These are phyloP conservation scores for Stenoptilia bipunctidactyla DNA, from an alignment of 2,888 invertebrate genomes.

Conservation along the genomic window DNA sequence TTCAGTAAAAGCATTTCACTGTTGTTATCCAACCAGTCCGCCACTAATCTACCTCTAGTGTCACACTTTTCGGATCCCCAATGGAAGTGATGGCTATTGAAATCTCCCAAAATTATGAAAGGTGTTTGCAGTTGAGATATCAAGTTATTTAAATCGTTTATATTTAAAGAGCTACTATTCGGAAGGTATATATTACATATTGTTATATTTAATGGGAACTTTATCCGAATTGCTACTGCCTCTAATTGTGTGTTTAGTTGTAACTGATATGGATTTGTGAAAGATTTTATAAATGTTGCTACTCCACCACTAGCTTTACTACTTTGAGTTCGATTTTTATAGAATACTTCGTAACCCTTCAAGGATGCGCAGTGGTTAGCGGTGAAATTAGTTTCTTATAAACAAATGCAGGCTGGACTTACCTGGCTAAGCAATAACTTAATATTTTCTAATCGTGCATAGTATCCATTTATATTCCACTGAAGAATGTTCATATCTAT, in stretches of 20 bases:
- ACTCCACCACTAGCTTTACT: slow-evolving; percentile 48
- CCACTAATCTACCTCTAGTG: slow-evolving; percentile 8
- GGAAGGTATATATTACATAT: slow-evolving; percentile 11
- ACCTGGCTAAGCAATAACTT: slow-evolving; percentile 4
- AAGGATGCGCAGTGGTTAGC: slow-evolving; percentile 5
- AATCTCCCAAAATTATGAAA: neutral
- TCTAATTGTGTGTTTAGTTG: slow-evolving; percentile 5
- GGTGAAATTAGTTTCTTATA: slow-evolving; percentile 12
- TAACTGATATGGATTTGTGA: neutral
- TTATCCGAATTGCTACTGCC: slow-evolving; percentile 6
- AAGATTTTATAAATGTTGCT: neutral
- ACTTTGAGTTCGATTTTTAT: slow-evolving; percentile 38
- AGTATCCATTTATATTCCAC: slow-evolving; percentile 3
- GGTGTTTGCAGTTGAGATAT: slow-evolving; percentile 72
- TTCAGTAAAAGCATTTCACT: slow-evolving; percentile 5
- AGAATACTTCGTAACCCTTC: slow-evolving; percentile 4
- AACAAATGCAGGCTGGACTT: slow-evolving; percentile 8
- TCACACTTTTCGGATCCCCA: slow-evolving; percentile 15
- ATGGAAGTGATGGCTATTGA: slow-evolving; percentile 10
- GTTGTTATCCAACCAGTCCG: slow-evolving; percentile 5
- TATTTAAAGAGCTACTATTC: slow-evolving; percentile 5
- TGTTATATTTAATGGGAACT: slow-evolving; percentile 6
- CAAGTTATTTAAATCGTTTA: slow-evolving; percentile 22
- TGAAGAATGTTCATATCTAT: neutral
- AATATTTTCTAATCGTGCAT: slow-evolving; percentile 7